Evolutionary conservation across 2,797 vertebrate species (phyloP).

Genomic region (Hapalemur alaotrensis): DNA sequence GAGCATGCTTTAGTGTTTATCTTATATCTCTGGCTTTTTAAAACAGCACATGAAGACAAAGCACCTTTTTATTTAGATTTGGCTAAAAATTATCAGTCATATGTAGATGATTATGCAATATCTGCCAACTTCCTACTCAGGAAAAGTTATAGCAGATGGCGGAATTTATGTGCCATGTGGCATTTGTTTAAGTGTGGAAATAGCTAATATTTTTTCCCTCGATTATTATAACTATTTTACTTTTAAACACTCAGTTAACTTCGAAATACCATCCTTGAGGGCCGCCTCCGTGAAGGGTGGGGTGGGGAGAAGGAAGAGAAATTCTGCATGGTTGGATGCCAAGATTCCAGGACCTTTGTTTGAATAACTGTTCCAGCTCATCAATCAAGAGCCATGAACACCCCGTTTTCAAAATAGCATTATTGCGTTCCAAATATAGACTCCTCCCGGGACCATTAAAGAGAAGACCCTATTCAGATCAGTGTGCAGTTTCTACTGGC

Average conservation of each 20-base stretch:
- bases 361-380: neutral
- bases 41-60: conserved; percentile 61
- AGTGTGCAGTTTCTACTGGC: neutral
- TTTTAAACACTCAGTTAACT: conserved; percentile 57
- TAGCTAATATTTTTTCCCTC: conserved; percentile 76
- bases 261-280: conserved; percentile 8
- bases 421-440: neutral
- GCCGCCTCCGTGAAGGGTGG: neutral
- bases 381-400: neutral
- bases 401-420: conserved; percentile 19
- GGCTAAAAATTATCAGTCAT: conserved; percentile 84
- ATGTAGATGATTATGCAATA: conserved; percentile 83
- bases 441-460: neutral
- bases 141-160: conserved; percentile 84
- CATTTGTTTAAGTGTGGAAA: conserved; percentile 81
- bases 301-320: neutral
- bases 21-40: conserved; percentile 37
- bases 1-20: conserved; percentile 20
- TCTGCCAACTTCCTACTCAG: conserved; percentile 81
- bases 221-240: conserved; percentile 77
- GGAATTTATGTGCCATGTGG: conserved; percentile 78
- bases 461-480: neutral
- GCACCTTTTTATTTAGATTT: conserved; percentile 76
- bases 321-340: neutral
- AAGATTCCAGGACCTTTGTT: neutral